A percentile compares a stretch with the other conserved stretches of the same genome.
phyloP scores from a whole-genome alignment of 2,113 vertebrate species.

The Excalfactoria chinensis region DNA sequence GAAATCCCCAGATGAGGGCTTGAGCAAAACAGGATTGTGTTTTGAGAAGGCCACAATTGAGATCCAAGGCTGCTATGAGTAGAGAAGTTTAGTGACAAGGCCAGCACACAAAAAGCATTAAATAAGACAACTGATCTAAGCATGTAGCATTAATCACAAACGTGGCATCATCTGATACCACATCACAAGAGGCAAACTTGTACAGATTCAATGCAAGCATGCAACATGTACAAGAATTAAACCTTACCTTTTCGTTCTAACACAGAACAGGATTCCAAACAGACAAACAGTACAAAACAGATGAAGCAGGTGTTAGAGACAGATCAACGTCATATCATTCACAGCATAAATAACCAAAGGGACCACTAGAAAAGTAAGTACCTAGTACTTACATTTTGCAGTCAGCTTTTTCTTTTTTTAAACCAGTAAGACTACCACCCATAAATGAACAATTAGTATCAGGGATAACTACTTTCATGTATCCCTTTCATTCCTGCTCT shows the following conservation, averaged over 20 bases:
- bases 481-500: not conserved
- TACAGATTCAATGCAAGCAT: conserved; percentile 82
- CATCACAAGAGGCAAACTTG: conserved; percentile 48
- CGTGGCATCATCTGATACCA: conserved; percentile 52
- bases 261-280: conserved; percentile 98
- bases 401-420: no score
- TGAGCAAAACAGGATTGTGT: conserved; percentile 1
- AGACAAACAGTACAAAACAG: conserved; percentile 97
- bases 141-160: conserved; percentile 56
- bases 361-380: conserved; percentile 7
- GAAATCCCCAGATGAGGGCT: conserved; percentile 28
- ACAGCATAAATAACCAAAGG: conserved; percentile 34
- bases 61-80: conserved; percentile 64
- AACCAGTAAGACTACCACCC: not conserved
- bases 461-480: not conserved
- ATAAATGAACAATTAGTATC: not conserved
- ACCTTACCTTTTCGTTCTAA: conserved; percentile 99
- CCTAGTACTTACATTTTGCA: not conserved
- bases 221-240: conserved; percentile 89
- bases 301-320: conserved; percentile 96
- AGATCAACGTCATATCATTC: conserved; percentile 69
- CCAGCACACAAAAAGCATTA: conserved; percentile 50
- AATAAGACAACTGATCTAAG: conserved; percentile 48
- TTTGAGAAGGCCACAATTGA: conserved; percentile 64
- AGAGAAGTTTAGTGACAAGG: conserved; percentile 53